Percentiles rank a stretch among this genome's conserved stretches.
phyloP scores from a whole-genome alignment of 2,797 vertebrate species.

The Tapirus indicus region DNA sequence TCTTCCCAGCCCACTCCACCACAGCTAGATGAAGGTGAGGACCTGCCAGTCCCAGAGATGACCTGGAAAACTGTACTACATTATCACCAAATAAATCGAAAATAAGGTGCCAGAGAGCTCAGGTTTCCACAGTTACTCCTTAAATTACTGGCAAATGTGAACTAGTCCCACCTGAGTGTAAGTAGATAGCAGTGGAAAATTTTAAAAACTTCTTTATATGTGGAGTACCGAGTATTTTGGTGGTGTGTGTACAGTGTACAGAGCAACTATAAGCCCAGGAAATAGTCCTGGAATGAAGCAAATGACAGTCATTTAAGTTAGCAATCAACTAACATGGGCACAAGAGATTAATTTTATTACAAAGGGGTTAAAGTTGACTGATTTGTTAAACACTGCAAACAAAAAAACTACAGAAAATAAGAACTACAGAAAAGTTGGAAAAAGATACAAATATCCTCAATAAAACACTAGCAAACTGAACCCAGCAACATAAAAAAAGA shows the following conservation, averaged over 20 bases:
- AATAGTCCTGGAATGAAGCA: slow-evolving; percentile 7
- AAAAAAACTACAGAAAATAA: not conserved
- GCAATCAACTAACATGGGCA: not conserved
- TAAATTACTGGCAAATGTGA: slow-evolving; percentile 3
- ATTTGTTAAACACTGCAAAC: not conserved
- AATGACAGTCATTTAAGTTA: not conserved
- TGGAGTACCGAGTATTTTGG: not conserved
- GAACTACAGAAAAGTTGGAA: not conserved
- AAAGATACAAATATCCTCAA: slow-evolving; percentile 49
- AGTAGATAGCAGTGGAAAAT: not conserved
- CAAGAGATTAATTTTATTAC: not conserved
- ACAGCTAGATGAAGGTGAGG: not conserved
- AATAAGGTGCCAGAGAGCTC: not conserved
- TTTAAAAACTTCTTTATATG: not conserved
- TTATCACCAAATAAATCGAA: slow-evolving; percentile 25
- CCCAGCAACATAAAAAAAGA: slow-evolving; percentile 28
- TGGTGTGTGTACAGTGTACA: not conserved
- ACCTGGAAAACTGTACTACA: not conserved
- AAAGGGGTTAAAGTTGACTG: slow-evolving; percentile 3
- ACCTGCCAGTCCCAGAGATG: not conserved
- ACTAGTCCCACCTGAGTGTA: not conserved
- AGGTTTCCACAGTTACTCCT: not conserved
- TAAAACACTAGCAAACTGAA: not conserved
- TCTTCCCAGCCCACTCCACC: not conserved
- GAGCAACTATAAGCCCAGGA: not conserved